Conservation (phyloP, 2,888 invertebrate genomes). For the Noctuana brunneofusca region DNA sequence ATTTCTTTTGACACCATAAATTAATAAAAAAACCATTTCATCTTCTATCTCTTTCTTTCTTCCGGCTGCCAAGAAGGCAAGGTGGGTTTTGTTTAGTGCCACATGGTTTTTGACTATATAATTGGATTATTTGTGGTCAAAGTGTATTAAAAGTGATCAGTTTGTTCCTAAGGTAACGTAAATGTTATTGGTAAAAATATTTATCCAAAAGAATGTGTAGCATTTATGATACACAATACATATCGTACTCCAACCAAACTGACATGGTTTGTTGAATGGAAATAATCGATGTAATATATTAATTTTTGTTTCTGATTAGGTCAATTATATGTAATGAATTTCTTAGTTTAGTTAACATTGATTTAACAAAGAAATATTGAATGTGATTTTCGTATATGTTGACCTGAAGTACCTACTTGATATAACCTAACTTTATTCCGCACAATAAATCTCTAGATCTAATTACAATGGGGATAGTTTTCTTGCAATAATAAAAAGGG, state of each 20-base stretch:
- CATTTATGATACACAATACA: neutral
- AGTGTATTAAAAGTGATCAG: constrained; percentile 38
- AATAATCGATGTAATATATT: neutral
- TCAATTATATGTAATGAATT: neutral
- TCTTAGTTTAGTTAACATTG: neutral
- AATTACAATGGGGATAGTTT: neutral
- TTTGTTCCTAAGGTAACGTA: constrained; percentile 48
- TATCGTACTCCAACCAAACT: neutral
- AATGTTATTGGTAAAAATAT: neutral
- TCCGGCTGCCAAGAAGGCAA: constrained; percentile 77
- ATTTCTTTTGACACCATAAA: neutral
- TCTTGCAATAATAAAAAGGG: neutral
- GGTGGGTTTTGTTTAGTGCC: constrained; percentile 67
- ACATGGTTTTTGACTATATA: constrained; percentile 62
- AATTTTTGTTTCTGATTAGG: neutral
- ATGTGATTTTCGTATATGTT: neutral
- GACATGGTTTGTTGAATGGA: neutral
- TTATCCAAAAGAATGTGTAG: neutral
- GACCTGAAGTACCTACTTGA: neutral
- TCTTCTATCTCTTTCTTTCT: constrained; percentile 61
- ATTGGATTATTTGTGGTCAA: constrained; percentile 9
- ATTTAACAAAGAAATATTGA: too few relatives aligned
- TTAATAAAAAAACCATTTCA: neutral
- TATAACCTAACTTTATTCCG: neutral
- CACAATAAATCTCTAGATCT: too few relatives aligned